Evolutionary conservation across 2,797 vertebrate genomes (phyloP).

Genomic region (Miichthys miiuy): DNA sequence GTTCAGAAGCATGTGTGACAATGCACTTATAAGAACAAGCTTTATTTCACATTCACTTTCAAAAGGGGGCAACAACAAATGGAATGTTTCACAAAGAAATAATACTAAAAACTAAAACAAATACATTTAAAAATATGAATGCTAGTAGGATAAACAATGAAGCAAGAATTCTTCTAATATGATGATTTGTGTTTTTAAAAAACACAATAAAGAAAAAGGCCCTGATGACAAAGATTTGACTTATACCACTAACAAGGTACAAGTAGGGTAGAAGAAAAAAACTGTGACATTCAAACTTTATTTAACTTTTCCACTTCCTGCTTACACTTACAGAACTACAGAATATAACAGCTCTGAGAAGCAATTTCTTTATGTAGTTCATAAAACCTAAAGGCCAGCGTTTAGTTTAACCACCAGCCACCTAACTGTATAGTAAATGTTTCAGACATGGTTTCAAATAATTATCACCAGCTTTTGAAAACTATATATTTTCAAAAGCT

Average conservation of each 20-base stretch:
- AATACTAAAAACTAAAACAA: not conserved
- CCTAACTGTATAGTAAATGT: not conserved
- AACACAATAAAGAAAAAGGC: not conserved
- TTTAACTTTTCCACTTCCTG: not conserved
- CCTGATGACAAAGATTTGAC: not conserved
- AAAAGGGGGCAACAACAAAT: not conserved
- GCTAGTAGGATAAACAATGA: too few species aligned
- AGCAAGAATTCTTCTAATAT: too few species aligned
- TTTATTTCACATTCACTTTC: not conserved
- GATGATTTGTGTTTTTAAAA: not conserved
- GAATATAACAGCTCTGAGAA: not conserved
- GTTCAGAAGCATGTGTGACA: not conserved
- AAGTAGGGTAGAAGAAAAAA: not conserved
- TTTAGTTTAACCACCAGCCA: constrained; percentile 19
- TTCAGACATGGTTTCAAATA: constrained; percentile 15
- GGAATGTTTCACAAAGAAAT: not conserved
- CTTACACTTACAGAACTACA: not conserved
- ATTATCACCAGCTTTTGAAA: too few species aligned
- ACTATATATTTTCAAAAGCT: constrained; percentile 6
- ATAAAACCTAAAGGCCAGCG: constrained; percentile 27
- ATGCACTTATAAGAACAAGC: not conserved
- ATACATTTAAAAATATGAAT: not conserved
- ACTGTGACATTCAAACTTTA: constrained; percentile 6
- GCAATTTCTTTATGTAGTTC: constrained; percentile 5
- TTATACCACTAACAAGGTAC: not conserved